Conservation (phyloP, 2,888 invertebrate genomes). For the Therioaphis trifolii region DNA sequence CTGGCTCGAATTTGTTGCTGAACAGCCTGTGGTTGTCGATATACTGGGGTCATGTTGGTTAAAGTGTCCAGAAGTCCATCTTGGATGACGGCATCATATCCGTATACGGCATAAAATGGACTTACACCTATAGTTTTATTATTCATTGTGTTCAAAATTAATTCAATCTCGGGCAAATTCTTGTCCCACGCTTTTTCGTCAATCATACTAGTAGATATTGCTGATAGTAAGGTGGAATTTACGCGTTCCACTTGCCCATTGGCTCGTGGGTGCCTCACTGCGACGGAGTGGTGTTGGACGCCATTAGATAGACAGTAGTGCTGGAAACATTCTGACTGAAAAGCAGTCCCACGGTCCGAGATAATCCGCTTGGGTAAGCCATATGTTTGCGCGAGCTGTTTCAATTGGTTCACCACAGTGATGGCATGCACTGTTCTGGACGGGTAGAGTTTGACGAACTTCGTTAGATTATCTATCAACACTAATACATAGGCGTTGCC, state of each 20-base stretch:
- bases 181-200: background rate
- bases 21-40: background rate
- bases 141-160: background rate
- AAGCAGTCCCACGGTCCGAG: slow-evolving; percentile 19
- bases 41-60: background rate
- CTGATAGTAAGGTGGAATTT: slow-evolving; percentile 1
- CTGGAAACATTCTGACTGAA: slow-evolving; percentile 4
- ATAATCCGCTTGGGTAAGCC: slow-evolving; percentile 33
- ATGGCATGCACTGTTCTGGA: background rate
- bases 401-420: background rate
- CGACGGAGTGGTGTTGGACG: background rate
- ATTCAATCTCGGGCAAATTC: too few relatives aligned
- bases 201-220: background rate
- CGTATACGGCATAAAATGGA: slow-evolving; percentile 22
- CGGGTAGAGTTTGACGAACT: slow-evolving; percentile 33
- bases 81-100: background rate
- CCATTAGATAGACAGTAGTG: background rate
- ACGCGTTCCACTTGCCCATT: slow-evolving; percentile 40
- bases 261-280: slow-evolving; percentile 41
- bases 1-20: background rate
- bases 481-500: slow-evolving; percentile 15
- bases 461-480: slow-evolving; percentile 42
- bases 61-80: slow-evolving; percentile 22
- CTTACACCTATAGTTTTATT: slow-evolving; percentile 10
- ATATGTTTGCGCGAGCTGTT: background rate